Conservation (phyloP, 1,140 invertebrate genomes). For the Camponotus vicinus region DNA sequence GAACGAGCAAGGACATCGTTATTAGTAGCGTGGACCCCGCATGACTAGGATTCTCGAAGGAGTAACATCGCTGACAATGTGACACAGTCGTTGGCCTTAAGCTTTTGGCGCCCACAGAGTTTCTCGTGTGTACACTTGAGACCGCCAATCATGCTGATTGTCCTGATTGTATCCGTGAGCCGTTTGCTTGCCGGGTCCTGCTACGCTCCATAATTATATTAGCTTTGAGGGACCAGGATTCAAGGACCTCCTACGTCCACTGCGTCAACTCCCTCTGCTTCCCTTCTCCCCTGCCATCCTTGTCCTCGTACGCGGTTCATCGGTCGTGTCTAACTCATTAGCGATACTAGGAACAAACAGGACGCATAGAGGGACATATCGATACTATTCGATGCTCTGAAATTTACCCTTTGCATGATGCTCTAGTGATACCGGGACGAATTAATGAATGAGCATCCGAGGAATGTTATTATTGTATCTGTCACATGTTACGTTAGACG, state of each 20-base stretch:
- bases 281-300: conserved; percentile 16
- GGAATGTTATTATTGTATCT: background rate
- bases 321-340: conserved; percentile 73
- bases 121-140: conserved; percentile 75
- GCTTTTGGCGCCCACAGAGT: conserved; percentile 66
- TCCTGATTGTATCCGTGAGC: conserved; percentile 76
- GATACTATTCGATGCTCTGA: conserved; percentile 36
- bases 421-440: background rate
- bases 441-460: background rate
- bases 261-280: background rate
- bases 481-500: background rate
- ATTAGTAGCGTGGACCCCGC: background rate
- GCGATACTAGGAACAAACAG: conserved; percentile 73
- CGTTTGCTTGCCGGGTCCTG: conserved; percentile 75
- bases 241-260: conserved; percentile 56
- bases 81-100: conserved; percentile 60
- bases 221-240: conserved; percentile 75
- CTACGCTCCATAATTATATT: conserved; percentile 79
- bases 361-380: conserved; percentile 26
- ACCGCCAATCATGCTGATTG: conserved; percentile 80
- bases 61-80: conserved; percentile 47
- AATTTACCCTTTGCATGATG: background rate
- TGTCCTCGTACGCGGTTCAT: conserved; percentile 65
- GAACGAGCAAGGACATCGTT: too few species aligned
- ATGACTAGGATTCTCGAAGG: background rate